phyloP scores from a whole-genome alignment of 2,888 invertebrate species.

The Thumatha senex region DNA sequence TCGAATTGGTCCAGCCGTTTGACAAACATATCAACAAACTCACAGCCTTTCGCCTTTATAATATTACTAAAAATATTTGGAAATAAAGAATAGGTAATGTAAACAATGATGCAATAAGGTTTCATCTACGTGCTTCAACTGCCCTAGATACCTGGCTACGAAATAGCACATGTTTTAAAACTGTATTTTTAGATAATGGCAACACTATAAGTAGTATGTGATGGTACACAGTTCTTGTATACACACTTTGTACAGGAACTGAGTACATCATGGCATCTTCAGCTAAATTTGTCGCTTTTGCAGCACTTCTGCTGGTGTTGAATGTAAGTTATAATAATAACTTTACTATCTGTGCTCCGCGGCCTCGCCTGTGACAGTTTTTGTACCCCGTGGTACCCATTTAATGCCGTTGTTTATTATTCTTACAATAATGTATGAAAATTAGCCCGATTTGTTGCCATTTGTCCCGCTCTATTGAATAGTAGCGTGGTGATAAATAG shows the following conservation, averaged over 20 bases:
- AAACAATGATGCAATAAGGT: background rate
- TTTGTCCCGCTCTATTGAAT: too few relatives aligned
- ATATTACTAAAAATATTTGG: too few relatives aligned
- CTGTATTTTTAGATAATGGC: slow-evolving; percentile 2
- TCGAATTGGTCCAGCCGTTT: too few relatives aligned
- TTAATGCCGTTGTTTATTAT: too few relatives aligned
- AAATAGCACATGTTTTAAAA: slow-evolving; percentile 35
- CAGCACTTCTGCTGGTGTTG: slow-evolving; percentile 42
- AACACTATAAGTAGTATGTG: slow-evolving; percentile 5
- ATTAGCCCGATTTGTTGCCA: too few relatives aligned
- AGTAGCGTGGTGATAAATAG: too few relatives aligned
- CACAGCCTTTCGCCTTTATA: too few relatives aligned
- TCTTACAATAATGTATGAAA: too few relatives aligned
- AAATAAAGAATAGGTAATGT: background rate
- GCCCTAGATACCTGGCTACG: slow-evolving; percentile 44
- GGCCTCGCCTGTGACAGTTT: too few relatives aligned
- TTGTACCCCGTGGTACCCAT: too few relatives aligned
- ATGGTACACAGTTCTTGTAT: too few relatives aligned
- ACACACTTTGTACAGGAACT: slow-evolving; percentile 13
- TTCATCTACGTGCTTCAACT: slow-evolving; percentile 38
- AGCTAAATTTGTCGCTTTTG: slow-evolving; percentile 43
- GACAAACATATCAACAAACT: too few relatives aligned
- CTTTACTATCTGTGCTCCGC: background rate
- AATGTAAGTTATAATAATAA: slow-evolving; percentile 40
- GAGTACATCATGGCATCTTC: slow-evolving; percentile 48